Conservation (phyloP, 2,888 invertebrate species). For the Pecten maximus region DNA sequence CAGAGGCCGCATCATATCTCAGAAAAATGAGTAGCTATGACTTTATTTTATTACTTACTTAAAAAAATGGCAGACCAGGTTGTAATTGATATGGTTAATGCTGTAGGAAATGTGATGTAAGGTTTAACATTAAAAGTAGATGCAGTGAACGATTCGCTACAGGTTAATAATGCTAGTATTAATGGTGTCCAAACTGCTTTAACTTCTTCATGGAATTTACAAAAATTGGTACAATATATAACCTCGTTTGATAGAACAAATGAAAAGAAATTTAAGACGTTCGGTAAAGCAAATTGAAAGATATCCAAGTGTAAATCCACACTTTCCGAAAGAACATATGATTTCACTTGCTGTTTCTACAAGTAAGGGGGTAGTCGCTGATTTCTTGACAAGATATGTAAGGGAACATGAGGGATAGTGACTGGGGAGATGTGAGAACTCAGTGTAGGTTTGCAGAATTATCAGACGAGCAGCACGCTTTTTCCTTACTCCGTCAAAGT, state of each 20-base stretch:
- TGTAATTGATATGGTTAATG: background rate
- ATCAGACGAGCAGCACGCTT: constrained; percentile 52
- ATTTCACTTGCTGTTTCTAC: background rate
- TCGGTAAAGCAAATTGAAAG: background rate
- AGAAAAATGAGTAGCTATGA: constrained; percentile 1
- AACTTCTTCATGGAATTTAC: background rate
- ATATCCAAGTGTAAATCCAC: background rate
- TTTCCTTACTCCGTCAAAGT: constrained; percentile 46
- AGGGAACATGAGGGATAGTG: background rate
- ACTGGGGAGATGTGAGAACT: constrained; percentile 38
- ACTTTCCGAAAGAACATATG: background rate
- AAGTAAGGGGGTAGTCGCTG: background rate
- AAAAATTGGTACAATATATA: background rate
- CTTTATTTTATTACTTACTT: background rate
- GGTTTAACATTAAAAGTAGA: background rate
- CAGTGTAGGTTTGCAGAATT: constrained; percentile 51
- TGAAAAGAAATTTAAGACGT: background rate
- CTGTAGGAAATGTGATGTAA: background rate
- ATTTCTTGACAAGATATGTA: constrained; percentile 31
- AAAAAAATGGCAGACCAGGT: background rate
- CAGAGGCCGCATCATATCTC: too few species aligned
- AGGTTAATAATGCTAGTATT: background rate
- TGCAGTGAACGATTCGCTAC: background rate
- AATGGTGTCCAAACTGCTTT: background rate
- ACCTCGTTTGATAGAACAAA: background rate